These are phyloP conservation scores for Scaptomyza hsui DNA, from an alignment of 1,140 invertebrate species.

Conservation along the genomic window DNA sequence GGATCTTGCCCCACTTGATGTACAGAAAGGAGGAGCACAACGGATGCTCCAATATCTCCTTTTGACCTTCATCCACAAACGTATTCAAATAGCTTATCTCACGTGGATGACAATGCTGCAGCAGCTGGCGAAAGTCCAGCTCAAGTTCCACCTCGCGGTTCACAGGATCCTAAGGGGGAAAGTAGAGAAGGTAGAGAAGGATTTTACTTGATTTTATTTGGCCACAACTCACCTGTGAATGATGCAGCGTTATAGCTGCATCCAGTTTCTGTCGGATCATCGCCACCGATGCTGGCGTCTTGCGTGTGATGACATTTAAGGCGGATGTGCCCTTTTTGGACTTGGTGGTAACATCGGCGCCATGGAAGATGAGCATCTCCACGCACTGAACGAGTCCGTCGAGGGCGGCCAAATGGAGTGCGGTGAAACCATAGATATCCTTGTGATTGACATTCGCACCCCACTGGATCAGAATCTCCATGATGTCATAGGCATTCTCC, in stretches of 20 bases:
- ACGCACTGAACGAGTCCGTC: slow-evolving; percentile 93
- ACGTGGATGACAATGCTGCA: slow-evolving; percentile 91
- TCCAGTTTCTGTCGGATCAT: slow-evolving; percentile 91
- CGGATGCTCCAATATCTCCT: slow-evolving; percentile 92
- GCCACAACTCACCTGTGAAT: slow-evolving; percentile 85
- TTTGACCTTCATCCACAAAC: slow-evolving; percentile 92
- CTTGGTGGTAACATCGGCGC: slow-evolving; percentile 92
- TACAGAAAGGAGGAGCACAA: slow-evolving; percentile 92
- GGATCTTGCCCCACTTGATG: slow-evolving; percentile 94
- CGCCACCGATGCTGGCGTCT: slow-evolving; percentile 91
- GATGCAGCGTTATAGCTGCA: slow-evolving; percentile 90
- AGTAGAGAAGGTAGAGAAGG: no score
- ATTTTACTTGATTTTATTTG: no score
- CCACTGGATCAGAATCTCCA: slow-evolving; percentile 90
- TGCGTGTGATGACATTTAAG: slow-evolving; percentile 91
- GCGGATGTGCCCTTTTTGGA: slow-evolving; percentile 93
- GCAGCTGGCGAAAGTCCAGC: slow-evolving; percentile 90
- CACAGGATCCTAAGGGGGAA: slow-evolving; percentile 86
- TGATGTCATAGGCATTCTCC: slow-evolving; percentile 89
- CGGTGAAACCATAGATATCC: slow-evolving; percentile 95
- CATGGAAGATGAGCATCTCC: slow-evolving; percentile 91
- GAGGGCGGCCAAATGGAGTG: slow-evolving; percentile 93
- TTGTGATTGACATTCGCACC: slow-evolving; percentile 93
- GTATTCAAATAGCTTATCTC: slow-evolving; percentile 93
- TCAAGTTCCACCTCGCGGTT: slow-evolving; percentile 92